Evolutionary conservation across 2,113 vertebrate genomes (phyloP), one percentile per base, ranked within the genome.

Genomic region (Siniperca knerii): DNA sequence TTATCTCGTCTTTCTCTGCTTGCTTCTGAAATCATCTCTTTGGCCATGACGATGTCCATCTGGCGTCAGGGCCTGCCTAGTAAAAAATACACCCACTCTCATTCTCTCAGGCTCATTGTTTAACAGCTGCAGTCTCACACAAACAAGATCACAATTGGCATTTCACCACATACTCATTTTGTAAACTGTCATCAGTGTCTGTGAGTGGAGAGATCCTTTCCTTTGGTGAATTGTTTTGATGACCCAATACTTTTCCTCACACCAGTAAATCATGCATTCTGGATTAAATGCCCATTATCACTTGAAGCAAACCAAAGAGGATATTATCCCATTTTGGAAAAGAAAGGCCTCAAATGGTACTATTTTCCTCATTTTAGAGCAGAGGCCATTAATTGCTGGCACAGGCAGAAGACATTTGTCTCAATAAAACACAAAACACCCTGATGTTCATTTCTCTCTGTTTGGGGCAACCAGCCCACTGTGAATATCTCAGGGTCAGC

Each of bases 351-450:
- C 69, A 69, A 90, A 87, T 87, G 60, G 77, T 75, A 60, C 86
- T 29, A 77, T 91, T 91, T 92, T 83, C 85, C 86, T 76, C 82
- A 75, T 92, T 93, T 91, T 83, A 82, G 79, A 87, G 77, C 61
- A 71, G 82, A 89, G 80, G 74, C 29, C 89, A 92, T 91, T 94
- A 94, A 95, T 95, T 95, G 93, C 90, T 86, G 79, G 86, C 90
- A 72, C 89, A 90, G 84, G 75, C 86, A 66, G 91, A 75, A 82
- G 66, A 92, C 79, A 95, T 96, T 96, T 95, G 94, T 96, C 94
- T 96, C 89, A 93, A 94, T 95, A 93, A 94, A 95, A 91, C 92
- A 89, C 78, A 90, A 93, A 91, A 91, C 87, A 91, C 75, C 90
- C 91, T 37, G 25, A 88, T 93, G 90, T 88, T 94, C 84, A 93